These are phyloP conservation scores for Choristoneura rosaceana DNA, from an alignment of 2,888 invertebrate genomes.

Conservation along the genomic window DNA sequence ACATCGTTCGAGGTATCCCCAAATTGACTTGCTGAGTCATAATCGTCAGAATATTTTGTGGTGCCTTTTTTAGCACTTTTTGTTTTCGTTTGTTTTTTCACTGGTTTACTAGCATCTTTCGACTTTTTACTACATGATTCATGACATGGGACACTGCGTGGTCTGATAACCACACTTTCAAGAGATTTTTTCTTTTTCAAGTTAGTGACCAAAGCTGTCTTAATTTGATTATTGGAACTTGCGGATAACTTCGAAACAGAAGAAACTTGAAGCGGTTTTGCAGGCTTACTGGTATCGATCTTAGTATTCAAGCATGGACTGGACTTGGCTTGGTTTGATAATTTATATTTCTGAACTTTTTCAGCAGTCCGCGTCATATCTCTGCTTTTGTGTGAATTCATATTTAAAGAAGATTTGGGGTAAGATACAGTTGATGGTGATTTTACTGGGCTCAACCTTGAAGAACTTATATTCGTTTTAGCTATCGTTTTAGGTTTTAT, in stretches of 20 bases:
- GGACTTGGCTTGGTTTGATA: conserved; percentile 68
- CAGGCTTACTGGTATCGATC: conserved; percentile 53
- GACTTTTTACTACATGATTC: conserved; percentile 69
- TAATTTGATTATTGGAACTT: conserved; percentile 61
- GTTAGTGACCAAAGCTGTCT: conserved; percentile 73
- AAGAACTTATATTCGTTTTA: conserved; percentile 51
- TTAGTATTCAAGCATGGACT: conserved; percentile 64
- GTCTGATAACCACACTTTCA: conserved; percentile 65
- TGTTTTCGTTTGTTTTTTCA: conserved; percentile 59
- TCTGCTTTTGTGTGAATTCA: conserved; percentile 71
- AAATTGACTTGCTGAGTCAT: conserved; percentile 68
- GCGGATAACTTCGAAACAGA: conserved; percentile 67
- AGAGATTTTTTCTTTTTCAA: conserved; percentile 74
- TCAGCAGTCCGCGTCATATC: conserved; percentile 81
- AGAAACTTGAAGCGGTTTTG: conserved; percentile 62
- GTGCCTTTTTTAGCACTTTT: conserved; percentile 56
- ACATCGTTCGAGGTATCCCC: conserved; percentile 74
- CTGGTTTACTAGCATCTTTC: conserved; percentile 60
- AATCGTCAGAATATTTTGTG: conserved; percentile 56
- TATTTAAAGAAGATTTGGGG: conserved; percentile 53
- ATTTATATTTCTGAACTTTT: conserved; percentile 74
- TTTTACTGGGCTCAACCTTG: conserved; percentile 50
- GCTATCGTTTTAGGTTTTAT: conserved; percentile 58
- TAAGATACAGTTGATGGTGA: conserved; percentile 42
- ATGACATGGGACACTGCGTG: conserved; percentile 71